Evolutionary conservation across 2,113 vertebrate genomes (phyloP).

Genomic region (Saguinus imperator): DNA sequence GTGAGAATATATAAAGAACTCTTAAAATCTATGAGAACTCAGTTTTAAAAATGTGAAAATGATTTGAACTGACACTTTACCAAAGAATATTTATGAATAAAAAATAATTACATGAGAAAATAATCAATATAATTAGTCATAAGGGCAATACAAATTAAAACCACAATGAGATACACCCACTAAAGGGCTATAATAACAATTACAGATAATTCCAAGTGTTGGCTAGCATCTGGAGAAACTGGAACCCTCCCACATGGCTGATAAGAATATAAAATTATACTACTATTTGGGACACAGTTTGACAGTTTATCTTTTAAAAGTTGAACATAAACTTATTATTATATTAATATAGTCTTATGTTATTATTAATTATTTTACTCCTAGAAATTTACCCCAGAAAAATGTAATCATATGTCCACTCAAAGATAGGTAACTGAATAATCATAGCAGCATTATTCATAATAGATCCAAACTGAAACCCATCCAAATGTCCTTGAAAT

Average conservation of each 20-base stretch:
- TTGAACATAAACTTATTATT: not conserved
- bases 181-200: not conserved
- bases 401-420: not conserved
- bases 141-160: constrained; percentile 21
- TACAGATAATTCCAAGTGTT: not conserved
- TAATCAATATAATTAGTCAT: not conserved
- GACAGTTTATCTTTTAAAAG: not conserved
- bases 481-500: not conserved
- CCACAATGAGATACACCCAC: not conserved
- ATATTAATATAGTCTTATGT: too few species aligned
- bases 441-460: not conserved
- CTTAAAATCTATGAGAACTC: not conserved
- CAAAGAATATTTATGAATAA: not conserved
- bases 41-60: not conserved
- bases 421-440: not conserved
- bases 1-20: not conserved
- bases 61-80: not conserved
- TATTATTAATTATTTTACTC: too few species aligned
- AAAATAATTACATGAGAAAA: not conserved
- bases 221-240: not conserved
- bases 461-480: not conserved
- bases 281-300: not conserved
- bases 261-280: not conserved
- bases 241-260: not conserved
- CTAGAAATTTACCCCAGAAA: too few species aligned